Percentiles rank a stretch among this genome's conserved stretches.
phyloP scores from a whole-genome alignment of 64 coral and sea anemone species.

The Catalaphyllia jardinei region DNA sequence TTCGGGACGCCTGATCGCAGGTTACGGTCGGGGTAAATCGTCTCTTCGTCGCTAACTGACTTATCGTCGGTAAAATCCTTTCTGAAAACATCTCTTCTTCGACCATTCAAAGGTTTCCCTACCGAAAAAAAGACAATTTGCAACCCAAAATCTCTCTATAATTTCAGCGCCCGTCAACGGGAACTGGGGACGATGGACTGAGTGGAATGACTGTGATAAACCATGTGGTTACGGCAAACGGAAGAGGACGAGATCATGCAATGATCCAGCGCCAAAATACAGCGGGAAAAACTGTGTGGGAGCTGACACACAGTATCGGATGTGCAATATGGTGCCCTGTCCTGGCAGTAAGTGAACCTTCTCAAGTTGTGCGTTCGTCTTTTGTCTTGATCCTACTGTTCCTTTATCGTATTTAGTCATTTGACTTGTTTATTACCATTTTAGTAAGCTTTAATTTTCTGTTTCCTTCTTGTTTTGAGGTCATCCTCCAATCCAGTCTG shows the following conservation, averaged over 20 bases:
- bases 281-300: constrained; percentile 64
- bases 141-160: not conserved
- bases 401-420: too few species aligned
- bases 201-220: constrained; percentile 70
- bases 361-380: not conserved
- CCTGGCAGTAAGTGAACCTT: constrained; percentile 19
- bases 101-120: too few species aligned
- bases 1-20: too few species aligned
- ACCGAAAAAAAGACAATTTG: too few species aligned
- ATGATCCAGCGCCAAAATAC: constrained; percentile 69
- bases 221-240: constrained; percentile 81
- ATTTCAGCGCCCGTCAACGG: constrained; percentile 79
- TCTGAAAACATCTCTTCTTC: too few species aligned
- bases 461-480: too few species aligned
- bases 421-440: too few species aligned
- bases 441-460: too few species aligned
- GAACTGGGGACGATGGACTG: constrained; percentile 74
- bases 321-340: constrained; percentile 83
- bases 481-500: not conserved
- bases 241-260: constrained; percentile 64
- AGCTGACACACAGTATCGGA: constrained; percentile 51
- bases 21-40: too few species aligned
- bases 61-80: too few species aligned
- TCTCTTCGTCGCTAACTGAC: too few species aligned
- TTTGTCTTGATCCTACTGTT: not conserved